Evolutionary conservation across 2,797 vertebrate genomes (phyloP).

Genomic region (Emydoidea blandingii): DNA sequence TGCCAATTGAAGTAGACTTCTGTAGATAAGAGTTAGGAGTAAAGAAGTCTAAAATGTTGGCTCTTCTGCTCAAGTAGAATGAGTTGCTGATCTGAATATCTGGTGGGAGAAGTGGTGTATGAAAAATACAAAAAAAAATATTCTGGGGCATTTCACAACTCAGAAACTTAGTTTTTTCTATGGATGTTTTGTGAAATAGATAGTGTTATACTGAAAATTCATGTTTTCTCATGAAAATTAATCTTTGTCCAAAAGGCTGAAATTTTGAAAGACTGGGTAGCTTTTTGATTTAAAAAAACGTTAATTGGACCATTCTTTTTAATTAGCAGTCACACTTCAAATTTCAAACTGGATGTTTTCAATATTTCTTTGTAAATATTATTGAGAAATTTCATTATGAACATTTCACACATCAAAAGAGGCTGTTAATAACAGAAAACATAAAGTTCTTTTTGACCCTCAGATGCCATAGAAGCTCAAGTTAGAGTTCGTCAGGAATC

Average conservation of each 20-base stretch:
- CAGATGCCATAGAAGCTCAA: not conserved
- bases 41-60: slow-evolving; percentile 27
- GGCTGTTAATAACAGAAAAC: slow-evolving; percentile 29
- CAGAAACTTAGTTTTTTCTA: not conserved
- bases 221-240: slow-evolving; percentile 8
- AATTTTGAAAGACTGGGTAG: not conserved
- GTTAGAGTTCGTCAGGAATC: not conserved
- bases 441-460: not conserved
- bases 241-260: not conserved
- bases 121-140: slow-evolving; percentile 5
- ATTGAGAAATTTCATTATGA: not conserved
- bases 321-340: not conserved
- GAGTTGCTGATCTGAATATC: slow-evolving; percentile 28
- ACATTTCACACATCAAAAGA: slow-evolving; percentile 15
- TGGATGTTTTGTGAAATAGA: slow-evolving; percentile 5
- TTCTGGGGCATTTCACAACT: slow-evolving; percentile 15
- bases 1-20: slow-evolving; percentile 63
- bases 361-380: not conserved
- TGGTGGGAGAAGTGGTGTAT: slow-evolving; percentile 41
- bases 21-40: slow-evolving; percentile 38
- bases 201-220: not conserved
- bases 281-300: not conserved
- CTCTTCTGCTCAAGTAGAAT: slow-evolving; percentile 13
- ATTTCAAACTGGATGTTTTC: not conserved
- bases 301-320: not conserved